Evolutionary conservation across 1,140 invertebrate species (phyloP), one percentile per base, ranked within the genome.

Genomic region (Lordiphosa collinella): DNA sequence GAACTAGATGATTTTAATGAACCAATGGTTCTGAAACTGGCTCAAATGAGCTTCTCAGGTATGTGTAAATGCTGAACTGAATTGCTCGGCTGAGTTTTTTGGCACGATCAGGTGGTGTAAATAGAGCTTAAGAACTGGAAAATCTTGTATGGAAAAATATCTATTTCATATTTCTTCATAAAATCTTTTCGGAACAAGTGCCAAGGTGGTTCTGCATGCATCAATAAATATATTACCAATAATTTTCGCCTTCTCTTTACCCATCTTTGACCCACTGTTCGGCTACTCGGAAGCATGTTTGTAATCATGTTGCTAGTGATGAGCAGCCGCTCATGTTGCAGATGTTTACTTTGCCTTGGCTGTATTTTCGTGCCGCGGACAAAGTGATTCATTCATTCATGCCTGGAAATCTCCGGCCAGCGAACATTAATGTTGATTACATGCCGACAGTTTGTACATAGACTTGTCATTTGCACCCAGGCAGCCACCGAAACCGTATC

Each of bases 241-340:
- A 47, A 32, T 56, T 60, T 11, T 1, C 8, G 6, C 8, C 1
- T 22, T 32, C 25, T 57, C 12, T 29, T 44, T 44, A 2, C 16
- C 12, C 5, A 5, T 8, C 25, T 2, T 25, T 14, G 32, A 48
- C n/a, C 34, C 62, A 67, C 63, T 35, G 63, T 70, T 29, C 6
- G 47, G 50, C 38, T 16, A 52, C 49, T 55, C 64, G 41, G 11
- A 18, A 34, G 58, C 78, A 60, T 80, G 66, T 76, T 82, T 67
- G 76, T 80, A 76, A 82, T 82, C 68, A 68, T 82, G 72, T 69
- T 78, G 63, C 72, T 40, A 68, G 63, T 73, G 78, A 84, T 84
- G 78, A 65, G 75, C 57, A 62, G 48, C 72, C 62, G 57, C 51
- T 78, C 73, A 78, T 78, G 69, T 79, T 79, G 78, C 58, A 73